Evolutionary conservation across 2,113 vertebrate genomes (phyloP), one percentile per base, ranked within the genome.

Genomic region (Alethe diademata): DNA sequence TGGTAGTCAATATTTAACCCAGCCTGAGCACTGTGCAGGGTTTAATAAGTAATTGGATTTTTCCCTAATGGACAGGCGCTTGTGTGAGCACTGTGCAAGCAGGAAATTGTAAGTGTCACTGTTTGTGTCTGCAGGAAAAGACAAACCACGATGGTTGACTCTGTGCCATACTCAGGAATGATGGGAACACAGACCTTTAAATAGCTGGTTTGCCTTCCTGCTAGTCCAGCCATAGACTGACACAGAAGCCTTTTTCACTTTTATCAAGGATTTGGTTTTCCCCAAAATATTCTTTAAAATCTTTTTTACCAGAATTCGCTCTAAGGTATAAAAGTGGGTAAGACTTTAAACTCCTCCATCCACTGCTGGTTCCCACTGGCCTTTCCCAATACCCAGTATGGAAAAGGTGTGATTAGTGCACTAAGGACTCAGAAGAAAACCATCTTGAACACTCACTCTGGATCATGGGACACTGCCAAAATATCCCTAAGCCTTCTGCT

Each of bases 91-190:
- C 91, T 64, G 61, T 38, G 81, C 57, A 80, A 90, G 95, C 96
- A 97, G 98, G 98, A 98, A 98, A 98, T 96, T 96, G 18, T 95
- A 97, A 96, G 97, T 98, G 98, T 97, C 97, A 97, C 86, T 98
- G 97, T 97, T 97, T 98, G 97, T 94, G 96, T 97, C 97, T 97
- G 94, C 86, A 96, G 96, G 95, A 97, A 97, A 97, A 97, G 95
- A 96, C 91, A 97, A 97, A 96, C 96, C 93, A 74, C 45, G 23
- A 88, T 36, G 84, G 47, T 60, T 97, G 97, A 97, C 95, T 96
- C 93, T 0, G 19, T 94, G 97, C 96, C 96, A 96, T 62, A 58
- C 62, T 74, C 20, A 2, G 47, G 42, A 89, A 70, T 0, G 3
- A 86, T 38, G 74, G 24, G 69, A 93, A 71, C 4, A 3, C 64